Conservation (phyloP, 2,888 invertebrate genomes). For the Apamea sordens region DNA sequence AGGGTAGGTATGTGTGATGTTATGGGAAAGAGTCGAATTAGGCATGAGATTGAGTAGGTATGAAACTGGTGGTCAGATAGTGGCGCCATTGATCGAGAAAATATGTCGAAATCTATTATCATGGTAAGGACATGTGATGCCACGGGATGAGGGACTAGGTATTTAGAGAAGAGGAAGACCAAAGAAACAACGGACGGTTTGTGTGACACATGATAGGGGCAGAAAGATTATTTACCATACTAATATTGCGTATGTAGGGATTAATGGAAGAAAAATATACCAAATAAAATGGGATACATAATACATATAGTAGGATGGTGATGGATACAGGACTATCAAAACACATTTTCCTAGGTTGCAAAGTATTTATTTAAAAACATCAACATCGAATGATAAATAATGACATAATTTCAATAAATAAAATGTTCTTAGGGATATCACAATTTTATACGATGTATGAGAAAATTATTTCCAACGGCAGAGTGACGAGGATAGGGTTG, state of each 20-base stretch:
- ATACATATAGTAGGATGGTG: neutral
- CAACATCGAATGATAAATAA: conserved; percentile 69
- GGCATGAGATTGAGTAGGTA: neutral
- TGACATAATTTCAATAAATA: conserved; percentile 70
- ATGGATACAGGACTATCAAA: conserved; percentile 16
- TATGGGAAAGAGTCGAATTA: neutral
- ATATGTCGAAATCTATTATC: neutral
- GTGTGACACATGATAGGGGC: neutral
- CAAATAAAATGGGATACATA: neutral
- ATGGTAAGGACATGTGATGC: neutral
- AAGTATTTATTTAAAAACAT: conserved; percentile 75
- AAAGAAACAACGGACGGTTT: neutral
- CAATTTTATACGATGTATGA: conserved; percentile 74
- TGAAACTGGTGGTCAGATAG: neutral
- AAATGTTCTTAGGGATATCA: conserved; percentile 74
- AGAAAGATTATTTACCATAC: neutral
- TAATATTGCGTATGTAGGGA: neutral
- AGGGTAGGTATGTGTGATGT: neutral
- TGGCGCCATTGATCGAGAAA: neutral
- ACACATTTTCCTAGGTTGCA: conserved; percentile 66
- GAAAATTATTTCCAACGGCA: conserved; percentile 59
- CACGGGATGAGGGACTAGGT: neutral
- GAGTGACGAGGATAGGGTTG: conserved; percentile 54
- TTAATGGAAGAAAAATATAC: neutral
- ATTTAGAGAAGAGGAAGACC: neutral